These are phyloP conservation scores for Dorcus parallelipipedus DNA, from an alignment of 2,888 invertebrate species.

Conservation along the genomic window DNA sequence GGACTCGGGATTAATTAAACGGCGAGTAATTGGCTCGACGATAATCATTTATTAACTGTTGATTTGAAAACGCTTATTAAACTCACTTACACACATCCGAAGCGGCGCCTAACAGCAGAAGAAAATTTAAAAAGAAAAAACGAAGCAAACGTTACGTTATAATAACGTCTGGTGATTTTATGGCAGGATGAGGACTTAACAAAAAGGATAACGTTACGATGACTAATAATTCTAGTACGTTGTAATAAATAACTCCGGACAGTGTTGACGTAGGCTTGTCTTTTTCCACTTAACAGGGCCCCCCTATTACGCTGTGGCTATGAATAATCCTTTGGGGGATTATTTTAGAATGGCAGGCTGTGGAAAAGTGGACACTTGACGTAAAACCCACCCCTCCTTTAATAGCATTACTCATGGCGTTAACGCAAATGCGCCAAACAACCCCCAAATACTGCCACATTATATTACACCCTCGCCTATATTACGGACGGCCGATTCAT, in stretches of 20 bases:
- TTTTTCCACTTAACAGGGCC: neutral
- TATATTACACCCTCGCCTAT: constrained; percentile 1
- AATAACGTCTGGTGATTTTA: no score
- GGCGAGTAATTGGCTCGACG: neutral
- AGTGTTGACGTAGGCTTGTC: neutral
- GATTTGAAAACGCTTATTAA: no score
- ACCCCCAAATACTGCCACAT: constrained; percentile 10
- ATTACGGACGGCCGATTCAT: neutral
- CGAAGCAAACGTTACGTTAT: no score
- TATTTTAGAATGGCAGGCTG: constrained; percentile 4
- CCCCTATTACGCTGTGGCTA: neutral
- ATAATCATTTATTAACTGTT: neutral
- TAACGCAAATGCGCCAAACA: constrained; percentile 10
- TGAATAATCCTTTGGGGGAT: constrained; percentile 9
- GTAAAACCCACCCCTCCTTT: constrained; percentile 7
- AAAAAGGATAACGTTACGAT: no score
- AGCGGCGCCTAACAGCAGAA: no score
- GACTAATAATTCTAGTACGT: no score
- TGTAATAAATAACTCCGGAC: no score
- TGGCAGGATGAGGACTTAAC: no score
- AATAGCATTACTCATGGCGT: constrained; percentile 15
- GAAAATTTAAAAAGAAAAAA: no score
- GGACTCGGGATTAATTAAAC: neutral
- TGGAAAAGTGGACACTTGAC: constrained; percentile 17
- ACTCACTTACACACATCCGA: no score